phyloP scores from a whole-genome alignment of 2,113 vertebrate genomes.

The Chloropsis cyanopogon region DNA sequence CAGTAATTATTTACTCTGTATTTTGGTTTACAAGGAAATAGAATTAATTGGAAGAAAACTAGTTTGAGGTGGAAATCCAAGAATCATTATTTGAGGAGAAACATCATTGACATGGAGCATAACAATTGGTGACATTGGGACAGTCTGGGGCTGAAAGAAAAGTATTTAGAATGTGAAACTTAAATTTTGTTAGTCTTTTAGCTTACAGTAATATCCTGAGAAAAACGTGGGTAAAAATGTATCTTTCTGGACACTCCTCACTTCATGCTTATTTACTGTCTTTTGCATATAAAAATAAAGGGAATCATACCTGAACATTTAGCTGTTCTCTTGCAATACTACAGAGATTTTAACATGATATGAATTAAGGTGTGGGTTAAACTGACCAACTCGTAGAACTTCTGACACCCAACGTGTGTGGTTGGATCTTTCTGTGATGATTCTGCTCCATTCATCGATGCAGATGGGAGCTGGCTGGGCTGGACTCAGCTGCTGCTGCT shows the following conservation, averaged over 20 bases:
- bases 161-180: not conserved
- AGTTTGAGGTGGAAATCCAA: not conserved
- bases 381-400: not conserved
- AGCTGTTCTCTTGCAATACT: not conserved
- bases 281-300: not conserved
- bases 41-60: not conserved
- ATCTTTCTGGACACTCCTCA: not conserved
- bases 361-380: not conserved
- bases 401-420: not conserved
- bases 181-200: not conserved
- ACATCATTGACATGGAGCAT: not conserved
- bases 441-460: not conserved
- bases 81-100: not conserved
- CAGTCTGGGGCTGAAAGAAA: not conserved
- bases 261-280: not conserved
- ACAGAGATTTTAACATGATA: not conserved
- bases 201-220: not conserved
- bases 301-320: not conserved
- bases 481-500: not conserved
- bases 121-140: not conserved
- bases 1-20: not conserved
- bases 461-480: fast-evolving
- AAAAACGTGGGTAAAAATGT: not conserved
- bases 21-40: not conserved
- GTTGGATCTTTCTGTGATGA: not conserved